Percentiles rank a stretch among this genome's conserved stretches.
Evolutionary conservation across 1,140 invertebrate species (phyloP).

Genomic region (Globodera rostochiensis): DNA sequence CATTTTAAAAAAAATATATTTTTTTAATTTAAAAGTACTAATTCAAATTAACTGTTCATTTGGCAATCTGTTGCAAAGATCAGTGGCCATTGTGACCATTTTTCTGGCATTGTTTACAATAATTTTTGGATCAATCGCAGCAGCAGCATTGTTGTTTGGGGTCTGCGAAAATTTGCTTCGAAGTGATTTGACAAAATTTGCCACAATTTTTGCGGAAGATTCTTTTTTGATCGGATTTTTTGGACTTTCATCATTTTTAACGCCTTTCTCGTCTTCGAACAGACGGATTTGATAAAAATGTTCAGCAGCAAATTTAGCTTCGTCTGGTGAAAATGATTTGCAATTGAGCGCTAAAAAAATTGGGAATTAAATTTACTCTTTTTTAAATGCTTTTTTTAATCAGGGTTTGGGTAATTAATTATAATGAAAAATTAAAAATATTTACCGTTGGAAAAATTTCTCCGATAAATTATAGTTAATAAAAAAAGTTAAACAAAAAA

Average conservation of each 20-base stretch:
- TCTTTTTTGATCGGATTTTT: neutral
- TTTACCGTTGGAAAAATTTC: too few relatives aligned
- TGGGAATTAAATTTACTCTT: too few relatives aligned
- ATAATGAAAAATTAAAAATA: too few relatives aligned
- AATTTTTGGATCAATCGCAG: neutral
- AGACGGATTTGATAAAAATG: neutral
- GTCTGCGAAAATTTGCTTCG: too few relatives aligned
- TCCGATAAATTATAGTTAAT: too few relatives aligned
- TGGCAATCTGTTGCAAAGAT: neutral
- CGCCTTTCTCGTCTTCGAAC: neutral
- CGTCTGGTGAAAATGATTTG: neutral
- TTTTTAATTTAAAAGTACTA: neutral
- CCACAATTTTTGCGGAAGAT: neutral
- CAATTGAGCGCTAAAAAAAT: neutral
- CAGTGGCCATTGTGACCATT: neutral
- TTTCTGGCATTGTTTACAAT: neutral
- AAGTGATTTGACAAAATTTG: neutral
- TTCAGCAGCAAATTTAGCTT: neutral
- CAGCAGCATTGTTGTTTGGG: neutral
- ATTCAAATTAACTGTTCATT: neutral
- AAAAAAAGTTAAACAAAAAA: too few relatives aligned
- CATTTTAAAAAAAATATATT: neutral
- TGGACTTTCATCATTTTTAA: neutral
- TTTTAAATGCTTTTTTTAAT: too few relatives aligned
- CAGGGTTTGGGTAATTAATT: too few relatives aligned